Evolutionary conservation across 2,113 vertebrate genomes (phyloP).

Genomic region (Sminthopsis crassicaudata): DNA sequence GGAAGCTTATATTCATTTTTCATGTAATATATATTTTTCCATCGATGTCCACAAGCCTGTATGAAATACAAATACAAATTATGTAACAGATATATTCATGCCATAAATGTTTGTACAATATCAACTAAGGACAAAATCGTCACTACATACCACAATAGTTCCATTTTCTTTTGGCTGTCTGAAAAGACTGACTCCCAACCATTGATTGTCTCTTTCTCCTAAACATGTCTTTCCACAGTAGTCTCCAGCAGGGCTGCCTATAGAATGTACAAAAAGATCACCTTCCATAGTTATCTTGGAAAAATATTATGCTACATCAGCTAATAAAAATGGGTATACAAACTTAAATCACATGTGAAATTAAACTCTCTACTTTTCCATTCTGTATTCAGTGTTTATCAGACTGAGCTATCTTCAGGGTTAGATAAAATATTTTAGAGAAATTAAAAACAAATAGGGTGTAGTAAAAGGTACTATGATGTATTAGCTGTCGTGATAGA

Average conservation of each 20-base stretch:
- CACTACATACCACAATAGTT: conserved; percentile 89
- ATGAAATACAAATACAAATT: conserved; percentile 65
- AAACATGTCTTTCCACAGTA: conserved; percentile 92
- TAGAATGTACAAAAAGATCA: conserved; percentile 52
- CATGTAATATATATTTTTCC: conserved; percentile 94
- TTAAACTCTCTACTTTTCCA: background rate
- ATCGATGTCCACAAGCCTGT: conserved; percentile 94
- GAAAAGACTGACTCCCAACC: conserved; percentile 96
- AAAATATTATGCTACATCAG: background rate
- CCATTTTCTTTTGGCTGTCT: conserved; percentile 90
- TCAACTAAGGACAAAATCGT: background rate
- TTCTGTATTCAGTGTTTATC: background rate
- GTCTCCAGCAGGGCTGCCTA: conserved; percentile 83
- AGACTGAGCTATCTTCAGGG: too few species aligned
- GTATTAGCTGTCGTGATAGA: too few species aligned
- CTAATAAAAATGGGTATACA: background rate
- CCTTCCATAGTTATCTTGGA: conserved; percentile 31
- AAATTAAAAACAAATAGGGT: background rate
- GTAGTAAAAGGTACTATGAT: background rate
- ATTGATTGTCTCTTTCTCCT: conserved; percentile 93
- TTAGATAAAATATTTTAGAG: too few species aligned
- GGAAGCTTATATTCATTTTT: conserved; percentile 90
- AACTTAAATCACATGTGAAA: background rate
- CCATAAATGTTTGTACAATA: background rate
- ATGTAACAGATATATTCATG: background rate